phyloP scores from a whole-genome alignment of 2,888 invertebrate genomes.

The Pandemis heparana region DNA sequence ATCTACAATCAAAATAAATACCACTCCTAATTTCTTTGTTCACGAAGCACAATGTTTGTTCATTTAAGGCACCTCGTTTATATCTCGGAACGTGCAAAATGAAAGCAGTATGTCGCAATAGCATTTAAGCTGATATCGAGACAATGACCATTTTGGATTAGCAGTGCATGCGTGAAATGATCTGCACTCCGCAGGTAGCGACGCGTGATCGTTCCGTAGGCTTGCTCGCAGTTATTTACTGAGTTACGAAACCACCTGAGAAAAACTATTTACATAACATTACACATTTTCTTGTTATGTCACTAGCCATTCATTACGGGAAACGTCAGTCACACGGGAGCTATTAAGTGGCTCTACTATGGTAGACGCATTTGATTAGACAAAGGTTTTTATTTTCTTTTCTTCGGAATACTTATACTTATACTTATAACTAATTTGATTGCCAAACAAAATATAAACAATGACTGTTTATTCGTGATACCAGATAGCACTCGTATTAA shows the following conservation, averaged over 20 bases:
- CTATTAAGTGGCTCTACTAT: background rate
- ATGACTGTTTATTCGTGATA: background rate
- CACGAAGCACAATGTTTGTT: constrained; percentile 17
- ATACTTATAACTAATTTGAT: too few relatives aligned
- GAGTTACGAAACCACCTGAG: constrained; percentile 70
- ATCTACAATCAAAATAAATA: constrained; percentile 29
- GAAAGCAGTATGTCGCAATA: constrained; percentile 37
- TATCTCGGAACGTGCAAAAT: constrained; percentile 27
- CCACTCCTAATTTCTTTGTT: constrained; percentile 13
- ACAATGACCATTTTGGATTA: constrained; percentile 35
- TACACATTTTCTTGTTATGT: constrained; percentile 56
- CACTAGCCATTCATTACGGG: constrained; percentile 46
- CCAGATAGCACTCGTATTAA: constrained; percentile 22
- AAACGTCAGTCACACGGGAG: constrained; percentile 23
- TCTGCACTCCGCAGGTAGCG: constrained; percentile 54
- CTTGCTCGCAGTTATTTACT: constrained; percentile 65
- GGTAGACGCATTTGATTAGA: background rate
- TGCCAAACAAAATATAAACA: background rate
- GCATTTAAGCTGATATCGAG: constrained; percentile 27
- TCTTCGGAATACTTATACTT: too few relatives aligned
- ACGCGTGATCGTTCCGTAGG: constrained; percentile 75
- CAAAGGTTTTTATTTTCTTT: too few relatives aligned
- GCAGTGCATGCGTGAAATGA: constrained; percentile 40
- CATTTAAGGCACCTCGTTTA: constrained; percentile 27
- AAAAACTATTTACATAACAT: constrained; percentile 71